Evolutionary conservation across 2,113 vertebrate species (phyloP).

Genomic region (Glaucomys volans): DNA sequence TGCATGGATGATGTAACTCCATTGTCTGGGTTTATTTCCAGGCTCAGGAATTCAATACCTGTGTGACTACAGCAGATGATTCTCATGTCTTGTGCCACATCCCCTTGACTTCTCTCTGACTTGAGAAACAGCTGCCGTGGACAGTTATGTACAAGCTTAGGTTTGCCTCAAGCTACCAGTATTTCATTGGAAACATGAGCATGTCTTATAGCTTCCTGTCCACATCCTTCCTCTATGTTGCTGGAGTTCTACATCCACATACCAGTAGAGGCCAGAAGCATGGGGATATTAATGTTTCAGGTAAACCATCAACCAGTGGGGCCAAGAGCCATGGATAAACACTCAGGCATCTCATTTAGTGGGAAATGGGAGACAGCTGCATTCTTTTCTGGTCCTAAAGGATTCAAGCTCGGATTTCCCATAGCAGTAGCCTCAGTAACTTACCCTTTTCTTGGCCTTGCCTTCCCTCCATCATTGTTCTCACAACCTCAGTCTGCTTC

Average conservation of each 20-base stretch:
- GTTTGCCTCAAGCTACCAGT: not conserved
- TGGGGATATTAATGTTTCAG: not conserved
- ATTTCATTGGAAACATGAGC: not conserved
- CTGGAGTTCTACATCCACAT: not conserved
- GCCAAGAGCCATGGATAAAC: not conserved
- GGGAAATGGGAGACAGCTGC: not conserved
- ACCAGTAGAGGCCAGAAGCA: not conserved
- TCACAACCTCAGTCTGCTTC: not conserved
- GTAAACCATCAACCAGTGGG: not conserved
- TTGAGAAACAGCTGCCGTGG: not conserved
- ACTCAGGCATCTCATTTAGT: not conserved
- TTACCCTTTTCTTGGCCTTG: not conserved
- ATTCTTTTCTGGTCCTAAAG: not conserved
- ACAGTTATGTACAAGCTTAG: not conserved
- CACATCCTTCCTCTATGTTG: not conserved
- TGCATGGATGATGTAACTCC: not conserved
- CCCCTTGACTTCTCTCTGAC: not conserved
- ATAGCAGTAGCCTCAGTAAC: not conserved
- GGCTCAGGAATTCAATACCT: not conserved
- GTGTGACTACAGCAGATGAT: not conserved
- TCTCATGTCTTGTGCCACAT: not conserved
- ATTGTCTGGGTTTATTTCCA: not conserved
- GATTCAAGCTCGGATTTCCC: not conserved
- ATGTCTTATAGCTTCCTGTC: not conserved
- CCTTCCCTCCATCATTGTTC: not conserved